These are phyloP conservation scores for Theonella swinhoei DNA, from an alignment of 37 sponge, comb jelly and placozoan species.

Conservation along the genomic window DNA sequence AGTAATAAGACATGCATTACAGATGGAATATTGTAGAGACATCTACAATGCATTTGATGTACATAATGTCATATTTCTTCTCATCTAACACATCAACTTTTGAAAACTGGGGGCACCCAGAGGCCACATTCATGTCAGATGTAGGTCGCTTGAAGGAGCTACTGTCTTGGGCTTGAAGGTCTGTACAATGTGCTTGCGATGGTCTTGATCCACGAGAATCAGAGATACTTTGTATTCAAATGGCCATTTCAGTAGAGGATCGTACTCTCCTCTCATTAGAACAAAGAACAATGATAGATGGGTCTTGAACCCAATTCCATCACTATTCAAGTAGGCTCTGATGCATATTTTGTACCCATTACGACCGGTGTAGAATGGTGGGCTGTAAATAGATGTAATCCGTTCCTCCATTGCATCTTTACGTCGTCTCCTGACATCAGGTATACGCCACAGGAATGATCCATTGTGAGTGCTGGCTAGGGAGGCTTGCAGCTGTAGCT, in stretches of 20 bases:
- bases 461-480: constrained; percentile 84
- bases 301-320: constrained; percentile 76
- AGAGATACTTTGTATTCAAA: constrained; percentile 85
- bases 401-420: constrained; percentile 74
- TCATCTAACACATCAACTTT: constrained; percentile 58
- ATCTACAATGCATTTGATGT: constrained; percentile 71
- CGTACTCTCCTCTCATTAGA: constrained; percentile 88
- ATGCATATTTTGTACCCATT: constrained; percentile 93
- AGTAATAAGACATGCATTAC: neutral
- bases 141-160: constrained; percentile 62
- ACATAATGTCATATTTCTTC: constrained; percentile 64
- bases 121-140: constrained; percentile 87
- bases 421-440: constrained; percentile 67
- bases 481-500: constrained; percentile 83
- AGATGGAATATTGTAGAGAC: constrained; percentile 63
- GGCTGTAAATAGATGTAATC: constrained; percentile 82
- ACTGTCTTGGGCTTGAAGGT: constrained; percentile 71
- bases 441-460: constrained; percentile 79
- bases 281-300: constrained; percentile 88
- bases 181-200: constrained; percentile 55
- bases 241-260: constrained; percentile 83
- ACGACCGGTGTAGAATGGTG: constrained; percentile 79
- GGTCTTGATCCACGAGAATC: constrained; percentile 77
- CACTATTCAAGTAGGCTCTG: constrained; percentile 83
- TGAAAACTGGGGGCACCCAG: constrained; percentile 75